phyloP scores from a whole-genome alignment of 2,888 invertebrate genomes.

The Strigamia maritima region DNA sequence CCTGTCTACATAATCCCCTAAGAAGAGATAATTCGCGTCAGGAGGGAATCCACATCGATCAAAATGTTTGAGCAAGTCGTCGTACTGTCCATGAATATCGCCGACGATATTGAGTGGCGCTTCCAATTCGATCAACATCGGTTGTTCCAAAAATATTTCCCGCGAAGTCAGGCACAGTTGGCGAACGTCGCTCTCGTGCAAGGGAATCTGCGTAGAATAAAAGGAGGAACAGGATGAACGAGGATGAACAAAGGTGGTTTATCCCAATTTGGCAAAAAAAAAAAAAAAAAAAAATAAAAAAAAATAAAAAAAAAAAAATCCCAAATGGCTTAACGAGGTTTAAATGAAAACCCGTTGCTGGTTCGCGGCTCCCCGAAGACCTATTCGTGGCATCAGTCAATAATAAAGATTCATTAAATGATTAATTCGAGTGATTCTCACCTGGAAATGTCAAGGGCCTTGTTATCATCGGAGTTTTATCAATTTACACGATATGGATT shows the following conservation, averaged over 20 bases:
- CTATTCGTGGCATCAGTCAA: too few relatives aligned
- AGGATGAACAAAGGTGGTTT: too few relatives aligned
- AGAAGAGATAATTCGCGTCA: constrained; percentile 57
- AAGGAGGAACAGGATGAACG: too few relatives aligned
- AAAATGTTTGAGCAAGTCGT: constrained; percentile 57
- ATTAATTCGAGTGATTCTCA: neutral
- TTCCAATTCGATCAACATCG: constrained; percentile 56
- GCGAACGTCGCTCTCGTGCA: constrained; percentile 53
- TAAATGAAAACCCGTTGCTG: too few relatives aligned
- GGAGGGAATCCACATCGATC: constrained; percentile 58
- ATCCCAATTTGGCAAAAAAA: too few relatives aligned
- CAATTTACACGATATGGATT: neutral
- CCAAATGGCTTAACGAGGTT: too few relatives aligned
- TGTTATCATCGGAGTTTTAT: neutral
- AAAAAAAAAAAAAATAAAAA: too few relatives aligned
- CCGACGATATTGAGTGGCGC: constrained; percentile 58
- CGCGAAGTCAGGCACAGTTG: constrained; percentile 54
- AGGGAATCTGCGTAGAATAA: constrained; percentile 44
- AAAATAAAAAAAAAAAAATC: too few relatives aligned
- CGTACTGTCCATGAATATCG: constrained; percentile 58
- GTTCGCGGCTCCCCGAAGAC: too few relatives aligned
- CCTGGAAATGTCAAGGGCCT: neutral
- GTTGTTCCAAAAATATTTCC: constrained; percentile 55
- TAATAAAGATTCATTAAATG: too few relatives aligned
- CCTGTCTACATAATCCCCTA: constrained; percentile 60